Evolutionary conservation across 2,888 invertebrate genomes (phyloP).

Genomic region (Cordilura impudica): DNA sequence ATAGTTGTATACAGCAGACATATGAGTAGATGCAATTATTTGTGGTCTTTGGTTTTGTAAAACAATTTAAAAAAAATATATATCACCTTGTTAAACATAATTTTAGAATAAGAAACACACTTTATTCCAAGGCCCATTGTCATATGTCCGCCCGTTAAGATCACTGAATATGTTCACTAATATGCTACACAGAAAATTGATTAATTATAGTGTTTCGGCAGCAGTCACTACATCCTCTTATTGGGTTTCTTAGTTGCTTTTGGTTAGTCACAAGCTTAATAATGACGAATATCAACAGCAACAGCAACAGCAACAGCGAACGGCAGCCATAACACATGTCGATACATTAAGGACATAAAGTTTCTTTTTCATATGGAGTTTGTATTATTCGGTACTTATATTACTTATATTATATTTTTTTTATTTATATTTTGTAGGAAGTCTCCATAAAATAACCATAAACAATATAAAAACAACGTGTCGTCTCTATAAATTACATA

Average conservation of each 20-base stretch:
- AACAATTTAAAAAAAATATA: too few relatives aligned
- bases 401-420: not conserved
- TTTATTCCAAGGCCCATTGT: too few relatives aligned
- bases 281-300: not conserved
- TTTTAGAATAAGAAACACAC: too few relatives aligned
- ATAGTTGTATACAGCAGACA: too few relatives aligned
- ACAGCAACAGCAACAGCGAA: slow-evolving; percentile 36
- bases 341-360: slow-evolving; percentile 54
- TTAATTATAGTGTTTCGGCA: slow-evolving; percentile 60
- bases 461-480: slow-evolving; percentile 56
- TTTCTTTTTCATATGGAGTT: slow-evolving; percentile 1
- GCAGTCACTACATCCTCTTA: slow-evolving; percentile 48
- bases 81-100: too few relatives aligned
- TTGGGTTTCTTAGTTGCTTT: slow-evolving; percentile 22
- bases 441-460: slow-evolving; percentile 69
- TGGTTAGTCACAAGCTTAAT: slow-evolving; percentile 31
- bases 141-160: slow-evolving; percentile 31
- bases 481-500: slow-evolving; percentile 59
- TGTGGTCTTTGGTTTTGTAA: too few relatives aligned
- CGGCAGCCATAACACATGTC: slow-evolving; percentile 58
- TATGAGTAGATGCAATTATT: too few relatives aligned
- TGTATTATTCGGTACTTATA: not conserved
- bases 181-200: slow-evolving; percentile 59
- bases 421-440: slow-evolving; percentile 67
- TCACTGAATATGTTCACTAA: slow-evolving; percentile 53